These are phyloP conservation scores for Nibea albiflora DNA, from an alignment of 2,113 vertebrate species.

Conservation along the genomic window DNA sequence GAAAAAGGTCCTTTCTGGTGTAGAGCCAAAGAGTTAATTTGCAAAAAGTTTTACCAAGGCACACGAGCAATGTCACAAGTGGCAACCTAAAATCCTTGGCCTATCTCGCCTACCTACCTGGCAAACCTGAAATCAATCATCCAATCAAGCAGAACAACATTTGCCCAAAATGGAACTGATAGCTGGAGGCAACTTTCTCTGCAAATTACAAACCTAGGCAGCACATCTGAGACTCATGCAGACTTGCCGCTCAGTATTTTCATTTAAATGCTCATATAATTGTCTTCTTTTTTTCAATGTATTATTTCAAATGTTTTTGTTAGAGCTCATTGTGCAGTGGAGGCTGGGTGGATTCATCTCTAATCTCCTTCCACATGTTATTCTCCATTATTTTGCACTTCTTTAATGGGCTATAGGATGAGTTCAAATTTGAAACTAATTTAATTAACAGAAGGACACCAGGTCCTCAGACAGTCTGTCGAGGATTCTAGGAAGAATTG, in stretches of 20 bases:
- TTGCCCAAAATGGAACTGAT: constrained; percentile 40
- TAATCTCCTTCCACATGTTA: background rate
- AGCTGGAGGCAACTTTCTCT: constrained; percentile 53
- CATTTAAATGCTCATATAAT: background rate
- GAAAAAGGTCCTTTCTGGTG: constrained; percentile 7
- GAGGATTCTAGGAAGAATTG: background rate
- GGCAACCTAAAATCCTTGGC: constrained; percentile 32
- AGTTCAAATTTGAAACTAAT: background rate
- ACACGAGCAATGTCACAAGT: constrained; percentile 24
- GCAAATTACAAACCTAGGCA: constrained; percentile 58
- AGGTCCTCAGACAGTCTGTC: background rate
- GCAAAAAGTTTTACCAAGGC: constrained; percentile 23
- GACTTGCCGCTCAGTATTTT: constrained; percentile 16
- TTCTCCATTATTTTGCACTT: background rate
- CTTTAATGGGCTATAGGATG: background rate
- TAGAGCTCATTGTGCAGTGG: background rate
- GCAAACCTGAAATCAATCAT: constrained; percentile 57
- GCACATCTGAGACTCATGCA: constrained; percentile 32
- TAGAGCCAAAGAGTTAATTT: constrained; percentile 23
- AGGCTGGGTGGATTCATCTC: background rate
- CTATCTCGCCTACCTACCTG: constrained; percentile 16
- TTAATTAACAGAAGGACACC: background rate
- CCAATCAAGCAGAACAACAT: constrained; percentile 64
- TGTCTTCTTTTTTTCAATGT: background rate
- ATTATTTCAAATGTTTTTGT: background rate